A percentile compares a stretch with the other conserved stretches of the same genome.
Conservation (phyloP, 2,113 vertebrate species). For the Apteryx mantelli region DNA sequence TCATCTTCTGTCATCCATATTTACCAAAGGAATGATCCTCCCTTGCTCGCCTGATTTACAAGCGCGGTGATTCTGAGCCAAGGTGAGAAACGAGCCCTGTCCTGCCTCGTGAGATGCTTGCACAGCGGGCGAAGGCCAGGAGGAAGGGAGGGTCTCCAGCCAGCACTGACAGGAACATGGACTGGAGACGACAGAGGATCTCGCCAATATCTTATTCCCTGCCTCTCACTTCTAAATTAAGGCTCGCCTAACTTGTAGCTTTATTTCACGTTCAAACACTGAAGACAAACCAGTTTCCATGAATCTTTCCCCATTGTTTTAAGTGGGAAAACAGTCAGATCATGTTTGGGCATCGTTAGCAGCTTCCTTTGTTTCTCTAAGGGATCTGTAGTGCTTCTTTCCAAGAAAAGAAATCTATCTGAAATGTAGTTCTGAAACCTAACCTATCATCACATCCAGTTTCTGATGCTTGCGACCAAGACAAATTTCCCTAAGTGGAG, state of each 20-base stretch:
- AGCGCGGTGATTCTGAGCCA: no score
- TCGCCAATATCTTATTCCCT: no score
- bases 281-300: not conserved
- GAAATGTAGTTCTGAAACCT: not conserved
- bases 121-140: no score
- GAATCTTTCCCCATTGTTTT: not conserved
- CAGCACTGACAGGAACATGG: not conserved
- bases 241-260: not conserved
- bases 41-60: no score
- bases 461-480: not conserved
- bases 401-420: not conserved
- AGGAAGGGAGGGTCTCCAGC: no score
- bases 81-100: no score
- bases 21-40: no score
- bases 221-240: not conserved
- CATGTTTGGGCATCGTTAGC: not conserved
- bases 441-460: not conserved
- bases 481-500: not conserved
- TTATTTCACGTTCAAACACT: not conserved
- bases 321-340: not conserved
- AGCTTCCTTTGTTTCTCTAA: not conserved
- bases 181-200: not conserved
- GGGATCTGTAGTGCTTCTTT: not conserved
- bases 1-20: no score
- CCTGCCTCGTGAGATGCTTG: no score